These are phyloP conservation scores for Abrostola triplasia DNA, from an alignment of 2,888 invertebrate species.

Conservation along the genomic window DNA sequence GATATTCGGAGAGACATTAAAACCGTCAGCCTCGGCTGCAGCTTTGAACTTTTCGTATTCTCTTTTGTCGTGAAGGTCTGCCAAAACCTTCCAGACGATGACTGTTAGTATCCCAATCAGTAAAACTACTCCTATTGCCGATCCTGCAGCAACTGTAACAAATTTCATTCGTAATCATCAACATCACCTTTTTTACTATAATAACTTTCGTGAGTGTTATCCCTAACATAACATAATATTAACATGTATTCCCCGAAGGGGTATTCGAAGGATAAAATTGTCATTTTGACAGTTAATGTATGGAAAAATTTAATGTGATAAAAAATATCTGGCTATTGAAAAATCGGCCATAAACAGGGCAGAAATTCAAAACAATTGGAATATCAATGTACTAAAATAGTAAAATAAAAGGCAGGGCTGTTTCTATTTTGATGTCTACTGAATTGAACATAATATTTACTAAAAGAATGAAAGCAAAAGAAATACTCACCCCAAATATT, in stretches of 20 bases:
- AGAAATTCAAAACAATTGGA: neutral
- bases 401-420: neutral
- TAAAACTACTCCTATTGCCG: constrained; percentile 69
- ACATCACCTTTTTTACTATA: no score
- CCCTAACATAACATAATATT: no score
- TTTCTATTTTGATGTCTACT: neutral
- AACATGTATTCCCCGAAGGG: no score
- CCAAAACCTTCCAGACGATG: constrained; percentile 74
- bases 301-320: neutral
- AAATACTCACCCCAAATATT: constrained; percentile 75
- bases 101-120: constrained; percentile 76
- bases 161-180: no score
- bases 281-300: no score
- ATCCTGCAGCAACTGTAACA: constrained; percentile 72
- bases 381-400: neutral
- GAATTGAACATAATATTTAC: neutral
- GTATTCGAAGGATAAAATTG: no score
- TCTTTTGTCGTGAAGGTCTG: constrained; percentile 71
- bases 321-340: constrained; percentile 6
- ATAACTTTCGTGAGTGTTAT: no score
- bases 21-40: constrained; percentile 66
- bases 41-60: constrained; percentile 73
- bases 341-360: neutral
- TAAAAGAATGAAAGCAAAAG: neutral
- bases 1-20: constrained; percentile 65